These are phyloP conservation scores for Volucella bombylans DNA, from an alignment of 2,888 invertebrate species.

Conservation along the genomic window DNA sequence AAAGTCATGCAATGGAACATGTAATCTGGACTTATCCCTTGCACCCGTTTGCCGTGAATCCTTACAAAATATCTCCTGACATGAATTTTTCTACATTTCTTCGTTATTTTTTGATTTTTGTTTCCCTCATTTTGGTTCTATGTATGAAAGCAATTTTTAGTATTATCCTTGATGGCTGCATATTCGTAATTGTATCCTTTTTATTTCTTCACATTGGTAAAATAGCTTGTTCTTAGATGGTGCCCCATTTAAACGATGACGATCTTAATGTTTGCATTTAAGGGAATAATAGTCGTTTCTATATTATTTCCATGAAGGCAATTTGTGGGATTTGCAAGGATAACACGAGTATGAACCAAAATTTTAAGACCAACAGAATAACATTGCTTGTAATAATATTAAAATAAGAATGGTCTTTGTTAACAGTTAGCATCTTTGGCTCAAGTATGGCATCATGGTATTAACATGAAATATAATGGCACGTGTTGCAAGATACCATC, in stretches of 20 bases:
- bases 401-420: constrained; percentile 28
- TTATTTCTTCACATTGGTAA: constrained; percentile 29
- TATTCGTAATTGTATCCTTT: constrained; percentile 18
- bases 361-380: not conserved
- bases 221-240: constrained; percentile 43
- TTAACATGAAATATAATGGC: constrained; percentile 65
- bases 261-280: constrained; percentile 19
- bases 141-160: constrained; percentile 42
- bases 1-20: constrained; percentile 64
- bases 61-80: constrained; percentile 51
- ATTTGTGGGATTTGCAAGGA: no score
- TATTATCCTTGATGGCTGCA: constrained; percentile 51
- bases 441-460: constrained; percentile 9
- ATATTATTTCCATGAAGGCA: not conserved
- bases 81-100: constrained; percentile 17
- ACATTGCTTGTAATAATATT: not conserved
- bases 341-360: not conserved
- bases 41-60: constrained; percentile 48
- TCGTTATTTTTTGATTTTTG: constrained; percentile 4
- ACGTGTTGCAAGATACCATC: constrained; percentile 39
- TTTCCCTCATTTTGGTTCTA: not conserved
- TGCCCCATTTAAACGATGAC: constrained; percentile 20
- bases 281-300: not conserved
- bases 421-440: constrained; percentile 43
- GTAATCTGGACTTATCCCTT: constrained; percentile 65